Conservation (phyloP, 2,113 vertebrate genomes). For the Aspiorhynchus laticeps region DNA sequence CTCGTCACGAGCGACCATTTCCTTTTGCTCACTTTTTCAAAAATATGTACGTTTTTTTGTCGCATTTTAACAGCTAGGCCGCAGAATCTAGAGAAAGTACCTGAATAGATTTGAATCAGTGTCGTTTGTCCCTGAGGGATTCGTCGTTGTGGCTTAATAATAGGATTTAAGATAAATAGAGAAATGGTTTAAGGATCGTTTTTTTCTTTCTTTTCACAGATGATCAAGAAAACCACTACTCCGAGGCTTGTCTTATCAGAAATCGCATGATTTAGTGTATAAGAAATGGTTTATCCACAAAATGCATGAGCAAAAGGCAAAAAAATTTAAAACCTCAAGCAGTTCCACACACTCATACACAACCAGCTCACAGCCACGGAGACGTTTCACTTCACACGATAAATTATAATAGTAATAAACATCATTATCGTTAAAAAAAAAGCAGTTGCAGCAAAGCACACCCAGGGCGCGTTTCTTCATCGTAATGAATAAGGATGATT, state of each 20-base stretch:
- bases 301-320: conserved; percentile 50
- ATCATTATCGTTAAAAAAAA: conserved; percentile 66
- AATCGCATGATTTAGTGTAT: conserved; percentile 22
- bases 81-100: conserved; percentile 91
- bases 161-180: conserved; percentile 51
- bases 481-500: conserved; percentile 53
- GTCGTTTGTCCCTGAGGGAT: conserved; percentile 97
- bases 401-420: conserved; percentile 57
- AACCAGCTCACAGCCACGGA: conserved; percentile 56
- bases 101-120: conserved; percentile 95
- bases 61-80: conserved; percentile 85
- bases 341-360: conserved; percentile 53
- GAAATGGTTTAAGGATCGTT: conserved; percentile 45
- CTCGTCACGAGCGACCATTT: neutral
- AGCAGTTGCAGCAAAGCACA: conserved; percentile 68
- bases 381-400: conserved; percentile 63
- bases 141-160: conserved; percentile 65
- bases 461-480: conserved; percentile 60
- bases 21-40: conserved; percentile 40
- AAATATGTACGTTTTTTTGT: conserved; percentile 6
- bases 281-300: conserved; percentile 52
- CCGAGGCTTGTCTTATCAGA: conserved; percentile 42
- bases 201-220: neutral
- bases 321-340: conserved; percentile 46
- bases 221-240: conserved; percentile 52